These are phyloP conservation scores for Dipodomys spectabilis DNA, from an alignment of 2,113 vertebrate genomes.

Conservation along the genomic window DNA sequence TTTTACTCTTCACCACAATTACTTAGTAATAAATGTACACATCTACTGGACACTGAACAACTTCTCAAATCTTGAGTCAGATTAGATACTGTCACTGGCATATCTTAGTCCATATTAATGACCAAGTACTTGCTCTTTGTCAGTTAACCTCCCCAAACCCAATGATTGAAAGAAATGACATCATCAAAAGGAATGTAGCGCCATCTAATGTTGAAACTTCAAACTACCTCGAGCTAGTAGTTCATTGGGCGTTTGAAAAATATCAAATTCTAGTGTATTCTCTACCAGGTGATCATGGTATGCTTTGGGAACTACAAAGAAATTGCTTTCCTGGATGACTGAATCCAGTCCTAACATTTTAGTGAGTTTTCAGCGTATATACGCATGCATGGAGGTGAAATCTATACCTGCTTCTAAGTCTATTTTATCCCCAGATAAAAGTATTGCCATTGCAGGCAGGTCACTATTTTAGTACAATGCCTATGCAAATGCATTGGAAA, in stretches of 20 bases:
- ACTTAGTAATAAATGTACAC: neutral
- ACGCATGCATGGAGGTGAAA: neutral
- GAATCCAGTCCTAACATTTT: neutral
- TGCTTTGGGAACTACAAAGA: slow-evolving; percentile 35
- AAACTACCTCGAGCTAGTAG: slow-evolving; percentile 48
- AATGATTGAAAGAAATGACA: slow-evolving; percentile 58
- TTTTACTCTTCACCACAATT: slow-evolving; percentile 18
- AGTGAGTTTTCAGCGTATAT: neutral
- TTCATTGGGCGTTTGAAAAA: neutral
- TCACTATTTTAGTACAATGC: neutral
- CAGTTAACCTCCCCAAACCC: neutral
- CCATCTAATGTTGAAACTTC: slow-evolving; percentile 78
- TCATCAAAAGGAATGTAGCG: slow-evolving; percentile 77
- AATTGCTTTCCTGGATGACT: neutral
- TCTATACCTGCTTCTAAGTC: neutral
- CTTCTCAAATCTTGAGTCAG: neutral
- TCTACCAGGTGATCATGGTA: neutral
- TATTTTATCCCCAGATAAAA: neutral
- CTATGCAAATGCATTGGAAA: neutral
- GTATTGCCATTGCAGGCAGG: neutral
- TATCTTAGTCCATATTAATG: neutral
- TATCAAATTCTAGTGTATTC: neutral
- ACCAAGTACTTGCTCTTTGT: neutral
- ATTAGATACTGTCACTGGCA: neutral
- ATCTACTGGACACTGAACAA: neutral